Evolutionary conservation across 2,888 invertebrate genomes (phyloP).

Genomic region (Clepsis dumicolana): DNA sequence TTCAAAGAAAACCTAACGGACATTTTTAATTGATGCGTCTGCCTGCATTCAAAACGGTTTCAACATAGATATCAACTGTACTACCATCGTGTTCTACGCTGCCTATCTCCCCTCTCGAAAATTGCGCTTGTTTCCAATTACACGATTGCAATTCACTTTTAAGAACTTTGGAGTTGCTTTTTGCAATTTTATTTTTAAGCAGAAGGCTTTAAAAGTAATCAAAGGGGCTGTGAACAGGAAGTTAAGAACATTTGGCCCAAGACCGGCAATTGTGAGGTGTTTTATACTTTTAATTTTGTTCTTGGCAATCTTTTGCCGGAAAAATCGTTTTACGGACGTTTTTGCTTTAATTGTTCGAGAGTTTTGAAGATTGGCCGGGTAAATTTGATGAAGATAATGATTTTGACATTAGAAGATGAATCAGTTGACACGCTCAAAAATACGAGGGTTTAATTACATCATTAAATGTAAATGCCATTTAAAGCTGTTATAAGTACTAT

Average conservation of each 20-base stretch:
- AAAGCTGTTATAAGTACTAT: neutral
- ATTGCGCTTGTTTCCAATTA: constrained; percentile 75
- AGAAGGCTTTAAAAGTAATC: constrained; percentile 80
- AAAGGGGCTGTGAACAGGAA: constrained; percentile 69
- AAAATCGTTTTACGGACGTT: constrained; percentile 50
- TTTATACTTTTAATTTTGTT: constrained; percentile 76
- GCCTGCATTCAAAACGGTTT: neutral
- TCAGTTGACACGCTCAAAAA: neutral
- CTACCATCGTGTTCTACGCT: constrained; percentile 43
- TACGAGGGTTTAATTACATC: neutral
- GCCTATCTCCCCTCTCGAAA: constrained; percentile 65
- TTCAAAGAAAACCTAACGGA: neutral
- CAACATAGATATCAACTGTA: neutral
- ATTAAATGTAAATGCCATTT: neutral
- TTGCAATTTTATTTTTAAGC: constrained; percentile 73
- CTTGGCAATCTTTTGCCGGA: constrained; percentile 60
- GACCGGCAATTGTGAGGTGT: constrained; percentile 70
- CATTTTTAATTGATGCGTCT: neutral
- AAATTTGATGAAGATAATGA: constrained; percentile 16
- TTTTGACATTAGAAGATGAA: neutral
- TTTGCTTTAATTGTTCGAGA: constrained; percentile 44
- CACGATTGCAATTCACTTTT: constrained; percentile 67
- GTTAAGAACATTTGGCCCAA: constrained; percentile 72
- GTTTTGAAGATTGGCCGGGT: constrained; percentile 20
- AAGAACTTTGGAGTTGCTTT: constrained; percentile 68